Conservation (phyloP, 2,113 vertebrate genomes). For the Alexandromys fortis region DNA sequence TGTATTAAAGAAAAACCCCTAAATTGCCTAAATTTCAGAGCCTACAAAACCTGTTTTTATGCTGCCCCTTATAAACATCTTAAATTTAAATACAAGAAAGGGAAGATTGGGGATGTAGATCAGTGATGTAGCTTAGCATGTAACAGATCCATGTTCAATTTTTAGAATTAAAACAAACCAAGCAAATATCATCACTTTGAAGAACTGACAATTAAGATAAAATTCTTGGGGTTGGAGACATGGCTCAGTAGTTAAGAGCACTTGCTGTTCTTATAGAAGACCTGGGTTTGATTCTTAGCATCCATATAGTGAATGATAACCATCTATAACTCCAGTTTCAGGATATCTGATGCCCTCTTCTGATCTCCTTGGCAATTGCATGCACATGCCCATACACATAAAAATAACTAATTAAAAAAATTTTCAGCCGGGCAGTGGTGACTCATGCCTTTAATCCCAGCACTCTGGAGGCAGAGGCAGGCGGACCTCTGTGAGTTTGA, state of each 20-base stretch:
- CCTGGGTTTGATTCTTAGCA: background rate
- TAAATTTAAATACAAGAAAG: constrained; percentile 54
- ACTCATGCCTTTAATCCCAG: no score
- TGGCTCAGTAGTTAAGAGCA: background rate
- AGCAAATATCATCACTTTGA: background rate
- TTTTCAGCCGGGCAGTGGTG: no score
- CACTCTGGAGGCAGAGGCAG: no score
- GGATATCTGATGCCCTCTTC: background rate
- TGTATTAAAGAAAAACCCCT: constrained; percentile 41
- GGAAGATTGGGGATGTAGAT: no score
- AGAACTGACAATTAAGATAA: background rate
- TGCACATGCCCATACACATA: background rate
- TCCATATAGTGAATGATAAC: background rate
- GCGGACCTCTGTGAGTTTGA: no score
- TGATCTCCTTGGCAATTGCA: background rate
- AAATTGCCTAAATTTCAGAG: constrained; percentile 21
- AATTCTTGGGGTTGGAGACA: background rate
- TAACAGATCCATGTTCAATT: background rate
- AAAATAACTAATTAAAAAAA: background rate
- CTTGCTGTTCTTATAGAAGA: background rate
- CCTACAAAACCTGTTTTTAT: constrained; percentile 38
- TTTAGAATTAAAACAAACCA: background rate
- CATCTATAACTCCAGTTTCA: background rate
- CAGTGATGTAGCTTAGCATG: background rate
- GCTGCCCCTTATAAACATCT: constrained; percentile 4